Conservation (phyloP, 2,797 vertebrate genomes). For the Miichthys miiuy region DNA sequence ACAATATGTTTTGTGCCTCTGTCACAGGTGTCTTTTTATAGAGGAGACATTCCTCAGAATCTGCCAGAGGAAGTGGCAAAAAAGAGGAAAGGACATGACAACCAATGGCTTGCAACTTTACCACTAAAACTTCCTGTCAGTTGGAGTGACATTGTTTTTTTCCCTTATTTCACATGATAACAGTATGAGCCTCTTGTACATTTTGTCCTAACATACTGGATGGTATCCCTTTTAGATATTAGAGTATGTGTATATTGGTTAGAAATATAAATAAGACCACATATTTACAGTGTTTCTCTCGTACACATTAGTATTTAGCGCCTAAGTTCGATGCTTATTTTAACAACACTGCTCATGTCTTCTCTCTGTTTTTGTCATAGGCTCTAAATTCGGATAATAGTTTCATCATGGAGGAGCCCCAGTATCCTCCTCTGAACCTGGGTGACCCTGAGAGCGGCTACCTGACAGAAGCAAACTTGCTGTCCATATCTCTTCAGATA, state of each 20-base stretch:
- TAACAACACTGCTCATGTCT: background rate
- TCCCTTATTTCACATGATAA: background rate
- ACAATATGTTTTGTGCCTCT: slow-evolving; percentile 20
- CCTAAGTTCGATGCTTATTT: slow-evolving; percentile 14
- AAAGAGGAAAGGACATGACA: slow-evolving; percentile 88
- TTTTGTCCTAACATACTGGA: too few relatives aligned
- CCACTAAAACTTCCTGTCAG: slow-evolving; percentile 94
- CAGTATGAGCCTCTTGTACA: background rate
- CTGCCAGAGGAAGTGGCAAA: slow-evolving; percentile 89
- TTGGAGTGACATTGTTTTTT: slow-evolving; percentile 19
- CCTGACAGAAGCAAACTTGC: slow-evolving; percentile 94
- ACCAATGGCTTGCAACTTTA: slow-evolving; percentile 94
- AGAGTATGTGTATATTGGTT: background rate
- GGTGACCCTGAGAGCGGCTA: slow-evolving; percentile 96
- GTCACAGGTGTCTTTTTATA: slow-evolving; percentile 95
- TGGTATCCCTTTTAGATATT: too few relatives aligned
- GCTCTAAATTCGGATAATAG: slow-evolving; percentile 67
- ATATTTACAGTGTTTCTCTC: background rate
- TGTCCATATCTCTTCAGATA: slow-evolving; percentile 91
- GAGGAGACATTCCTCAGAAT: slow-evolving; percentile 88
- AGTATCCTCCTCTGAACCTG: slow-evolving; percentile 90
- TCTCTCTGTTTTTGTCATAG: slow-evolving; percentile 39
- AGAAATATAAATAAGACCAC: background rate
- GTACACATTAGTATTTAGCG: background rate
- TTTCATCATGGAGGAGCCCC: slow-evolving; percentile 71